phyloP scores from a whole-genome alignment of 2,113 vertebrate species.

The Penelope pileata region DNA sequence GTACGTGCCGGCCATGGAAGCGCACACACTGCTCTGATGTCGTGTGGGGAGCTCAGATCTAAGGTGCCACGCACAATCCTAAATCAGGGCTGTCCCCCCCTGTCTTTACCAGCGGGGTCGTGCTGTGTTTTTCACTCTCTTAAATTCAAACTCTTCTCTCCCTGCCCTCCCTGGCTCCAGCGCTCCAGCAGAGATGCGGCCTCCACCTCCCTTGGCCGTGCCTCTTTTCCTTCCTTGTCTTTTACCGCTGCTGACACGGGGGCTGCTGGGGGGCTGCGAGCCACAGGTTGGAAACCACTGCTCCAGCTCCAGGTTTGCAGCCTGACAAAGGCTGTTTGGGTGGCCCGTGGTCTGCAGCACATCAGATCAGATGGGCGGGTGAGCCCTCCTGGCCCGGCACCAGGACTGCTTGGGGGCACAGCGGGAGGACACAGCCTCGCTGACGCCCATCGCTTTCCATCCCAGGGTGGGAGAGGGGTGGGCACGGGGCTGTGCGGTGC shows the following conservation, averaged over 20 bases:
- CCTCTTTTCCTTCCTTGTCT: background rate
- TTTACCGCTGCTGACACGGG: background rate
- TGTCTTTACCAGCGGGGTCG: rapidly evolving
- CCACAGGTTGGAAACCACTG: background rate
- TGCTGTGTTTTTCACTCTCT: background rate
- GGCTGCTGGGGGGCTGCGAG: background rate
- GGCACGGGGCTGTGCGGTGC: rapidly evolving
- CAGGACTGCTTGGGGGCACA: background rate
- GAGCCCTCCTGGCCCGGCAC: slow-evolving; percentile 17
- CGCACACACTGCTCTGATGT: background rate
- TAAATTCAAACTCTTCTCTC: background rate
- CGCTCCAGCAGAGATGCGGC: background rate
- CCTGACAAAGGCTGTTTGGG: slow-evolving; percentile 38
- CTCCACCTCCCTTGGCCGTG: background rate
- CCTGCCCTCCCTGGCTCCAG: background rate
- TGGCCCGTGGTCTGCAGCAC: slow-evolving; percentile 4
- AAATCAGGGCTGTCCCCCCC: background rate
- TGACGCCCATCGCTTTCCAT: background rate
- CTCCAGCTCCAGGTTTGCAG: background rate
- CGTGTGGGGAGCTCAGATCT: rapidly evolving
- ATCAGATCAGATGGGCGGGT: background rate
- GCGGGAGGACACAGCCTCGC: background rate
- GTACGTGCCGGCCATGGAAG: background rate
- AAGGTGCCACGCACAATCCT: background rate
- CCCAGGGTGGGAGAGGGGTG: background rate